Conservation (phyloP, 2,113 vertebrate species). For the Telmatochromis brichardi region DNA sequence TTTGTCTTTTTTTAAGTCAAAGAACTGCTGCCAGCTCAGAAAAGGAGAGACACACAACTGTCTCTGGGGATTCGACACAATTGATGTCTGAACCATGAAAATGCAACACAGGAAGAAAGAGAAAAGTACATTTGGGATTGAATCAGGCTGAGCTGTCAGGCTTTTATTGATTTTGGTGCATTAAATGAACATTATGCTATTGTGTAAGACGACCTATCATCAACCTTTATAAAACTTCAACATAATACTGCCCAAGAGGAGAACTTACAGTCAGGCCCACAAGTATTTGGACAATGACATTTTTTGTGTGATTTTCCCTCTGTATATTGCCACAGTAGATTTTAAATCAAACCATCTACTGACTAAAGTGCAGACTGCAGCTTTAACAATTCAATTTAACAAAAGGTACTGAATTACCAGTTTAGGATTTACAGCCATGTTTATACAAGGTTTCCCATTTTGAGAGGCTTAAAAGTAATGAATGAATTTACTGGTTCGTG, state of each 20-base stretch:
- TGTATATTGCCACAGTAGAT: not conserved
- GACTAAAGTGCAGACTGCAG: not conserved
- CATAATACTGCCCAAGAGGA: not conserved
- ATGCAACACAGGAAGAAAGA: not conserved
- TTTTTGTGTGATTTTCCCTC: not conserved
- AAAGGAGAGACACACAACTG: not conserved
- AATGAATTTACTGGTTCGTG: not conserved
- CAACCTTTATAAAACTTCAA: not conserved
- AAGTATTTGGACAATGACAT: not conserved
- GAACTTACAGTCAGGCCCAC: not conserved
- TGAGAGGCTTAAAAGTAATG: not conserved
- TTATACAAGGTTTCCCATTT: not conserved
- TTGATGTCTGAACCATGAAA: not conserved
- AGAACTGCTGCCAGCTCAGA: not conserved
- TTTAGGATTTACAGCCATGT: not conserved
- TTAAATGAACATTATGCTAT: not conserved
- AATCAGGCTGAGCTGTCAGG: not conserved
- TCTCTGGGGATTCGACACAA: not conserved
- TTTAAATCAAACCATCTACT: not conserved
- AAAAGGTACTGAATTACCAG: not conserved
- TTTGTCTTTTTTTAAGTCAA: not conserved
- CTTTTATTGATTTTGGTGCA: constrained; percentile 1
- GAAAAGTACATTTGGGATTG: not conserved
- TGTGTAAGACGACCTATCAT: not conserved
- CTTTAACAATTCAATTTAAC: not conserved